phyloP scores from a whole-genome alignment of 2,888 invertebrate species.

The Pharmacophagus antenor region DNA sequence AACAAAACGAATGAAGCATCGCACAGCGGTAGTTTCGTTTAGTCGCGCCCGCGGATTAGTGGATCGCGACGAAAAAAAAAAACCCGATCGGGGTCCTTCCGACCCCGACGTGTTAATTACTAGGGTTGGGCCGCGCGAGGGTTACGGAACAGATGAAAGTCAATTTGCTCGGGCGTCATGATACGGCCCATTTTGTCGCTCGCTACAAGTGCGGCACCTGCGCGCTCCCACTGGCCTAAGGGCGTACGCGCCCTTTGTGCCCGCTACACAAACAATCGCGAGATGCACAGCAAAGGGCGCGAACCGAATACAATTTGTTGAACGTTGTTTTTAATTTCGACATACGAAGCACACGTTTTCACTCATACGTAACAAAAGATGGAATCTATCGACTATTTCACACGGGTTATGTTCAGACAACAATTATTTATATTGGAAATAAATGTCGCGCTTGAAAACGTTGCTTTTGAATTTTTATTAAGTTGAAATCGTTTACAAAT shows the following conservation, averaged over 20 bases:
- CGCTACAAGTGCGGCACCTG: conserved; percentile 79
- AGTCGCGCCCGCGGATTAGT: conserved; percentile 77
- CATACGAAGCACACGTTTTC: conserved; percentile 7
- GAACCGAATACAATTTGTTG: conserved; percentile 11
- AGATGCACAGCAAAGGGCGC: conserved; percentile 34
- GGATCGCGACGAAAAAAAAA: conserved; percentile 65
- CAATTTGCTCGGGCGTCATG: conserved; percentile 85
- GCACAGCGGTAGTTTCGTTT: conserved; percentile 58
- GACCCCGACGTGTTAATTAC: conserved; percentile 80
- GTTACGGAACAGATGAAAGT: conserved; percentile 78
- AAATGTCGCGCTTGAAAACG: no score
- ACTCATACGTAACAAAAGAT: background rate
- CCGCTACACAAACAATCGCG: conserved; percentile 42
- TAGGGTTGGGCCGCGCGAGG: conserved; percentile 71
- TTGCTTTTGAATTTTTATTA: no score
- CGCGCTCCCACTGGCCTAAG: conserved; percentile 61
- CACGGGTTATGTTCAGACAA: no score
- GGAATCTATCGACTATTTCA: no score
- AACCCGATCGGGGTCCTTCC: conserved; percentile 66
- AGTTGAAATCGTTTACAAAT: no score
- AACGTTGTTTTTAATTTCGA: conserved; percentile 6
- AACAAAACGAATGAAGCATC: conserved; percentile 58
- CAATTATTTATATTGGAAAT: no score
- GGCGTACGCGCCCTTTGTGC: conserved; percentile 54
- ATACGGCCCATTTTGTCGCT: conserved; percentile 83